phyloP scores from a whole-genome alignment of 2,888 invertebrate species.

The Eristalis intricaria region DNA sequence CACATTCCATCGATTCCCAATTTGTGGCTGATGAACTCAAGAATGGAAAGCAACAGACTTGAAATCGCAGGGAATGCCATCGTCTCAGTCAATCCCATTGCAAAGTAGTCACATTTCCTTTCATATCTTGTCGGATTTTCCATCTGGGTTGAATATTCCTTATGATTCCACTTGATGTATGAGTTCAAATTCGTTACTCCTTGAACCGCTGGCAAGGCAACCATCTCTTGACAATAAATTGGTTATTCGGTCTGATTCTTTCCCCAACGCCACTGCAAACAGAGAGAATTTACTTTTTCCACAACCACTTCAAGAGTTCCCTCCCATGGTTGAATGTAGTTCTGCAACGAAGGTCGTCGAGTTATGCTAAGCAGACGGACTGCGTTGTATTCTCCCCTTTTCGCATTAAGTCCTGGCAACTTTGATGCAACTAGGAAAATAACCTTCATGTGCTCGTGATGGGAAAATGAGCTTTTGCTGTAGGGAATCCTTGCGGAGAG shows the following conservation, averaged over 20 bases:
- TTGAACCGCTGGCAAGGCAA: background rate
- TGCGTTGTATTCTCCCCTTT: background rate
- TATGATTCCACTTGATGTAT: background rate
- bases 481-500: background rate
- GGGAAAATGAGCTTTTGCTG: background rate
- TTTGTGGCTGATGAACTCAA: background rate
- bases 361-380: background rate
- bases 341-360: slow-evolving; percentile 21
- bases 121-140: background rate
- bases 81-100: background rate
- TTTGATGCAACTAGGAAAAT: background rate
- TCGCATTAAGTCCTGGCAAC: background rate
- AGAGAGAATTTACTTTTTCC: slow-evolving; percentile 42
- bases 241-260: background rate
- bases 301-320: slow-evolving; percentile 22
- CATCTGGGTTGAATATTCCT: background rate
- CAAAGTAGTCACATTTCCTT: background rate
- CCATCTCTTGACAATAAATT: slow-evolving; percentile 23
- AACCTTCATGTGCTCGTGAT: background rate
- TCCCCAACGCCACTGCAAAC: background rate
- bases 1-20: background rate
- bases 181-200: slow-evolving; percentile 29
- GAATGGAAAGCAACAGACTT: background rate
- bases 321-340: background rate
- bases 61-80: background rate